Evolutionary conservation across 1,140 invertebrate genomes (phyloP).

Genomic region (Diorhabda sublineata): DNA sequence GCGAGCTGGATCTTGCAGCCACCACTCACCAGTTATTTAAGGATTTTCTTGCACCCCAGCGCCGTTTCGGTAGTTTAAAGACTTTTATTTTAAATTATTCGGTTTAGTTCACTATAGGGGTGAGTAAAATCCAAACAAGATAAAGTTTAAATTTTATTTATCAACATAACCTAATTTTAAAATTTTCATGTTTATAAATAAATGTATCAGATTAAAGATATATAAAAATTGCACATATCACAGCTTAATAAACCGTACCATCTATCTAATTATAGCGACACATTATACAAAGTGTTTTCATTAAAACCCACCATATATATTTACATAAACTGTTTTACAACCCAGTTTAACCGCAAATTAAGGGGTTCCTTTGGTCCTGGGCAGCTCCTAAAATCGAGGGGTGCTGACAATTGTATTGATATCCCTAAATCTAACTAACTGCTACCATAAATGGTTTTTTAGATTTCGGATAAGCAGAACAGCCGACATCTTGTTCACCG

Average conservation of each 20-base stretch:
- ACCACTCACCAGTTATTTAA: too few species aligned
- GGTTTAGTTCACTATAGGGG: too few species aligned
- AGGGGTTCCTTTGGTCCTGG: not conserved
- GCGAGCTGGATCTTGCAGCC: too few species aligned
- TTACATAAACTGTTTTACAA: not conserved
- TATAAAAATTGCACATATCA: not conserved
- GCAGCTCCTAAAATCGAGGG: not conserved
- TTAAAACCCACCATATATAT: not conserved
- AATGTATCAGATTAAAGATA: not conserved
- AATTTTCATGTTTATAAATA: slow-evolving; percentile 3
- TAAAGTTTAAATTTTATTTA: not conserved
- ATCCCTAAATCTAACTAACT: too few species aligned
- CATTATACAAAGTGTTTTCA: not conserved
- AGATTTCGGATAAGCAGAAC: too few species aligned
- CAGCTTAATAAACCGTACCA: not conserved
- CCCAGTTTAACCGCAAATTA: not conserved
- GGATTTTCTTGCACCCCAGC: too few species aligned
- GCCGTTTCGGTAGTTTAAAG: too few species aligned
- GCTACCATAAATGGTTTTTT: too few species aligned
- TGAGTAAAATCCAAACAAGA: not conserved
- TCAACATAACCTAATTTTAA: not conserved
- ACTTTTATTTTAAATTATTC: too few species aligned
- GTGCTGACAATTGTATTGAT: not conserved
- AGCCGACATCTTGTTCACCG: too few species aligned
- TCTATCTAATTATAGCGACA: not conserved